Evolutionary conservation across 2,888 invertebrate species (phyloP), one percentile per base, ranked within the genome.

Genomic region (Acrobeloides nanus): DNA sequence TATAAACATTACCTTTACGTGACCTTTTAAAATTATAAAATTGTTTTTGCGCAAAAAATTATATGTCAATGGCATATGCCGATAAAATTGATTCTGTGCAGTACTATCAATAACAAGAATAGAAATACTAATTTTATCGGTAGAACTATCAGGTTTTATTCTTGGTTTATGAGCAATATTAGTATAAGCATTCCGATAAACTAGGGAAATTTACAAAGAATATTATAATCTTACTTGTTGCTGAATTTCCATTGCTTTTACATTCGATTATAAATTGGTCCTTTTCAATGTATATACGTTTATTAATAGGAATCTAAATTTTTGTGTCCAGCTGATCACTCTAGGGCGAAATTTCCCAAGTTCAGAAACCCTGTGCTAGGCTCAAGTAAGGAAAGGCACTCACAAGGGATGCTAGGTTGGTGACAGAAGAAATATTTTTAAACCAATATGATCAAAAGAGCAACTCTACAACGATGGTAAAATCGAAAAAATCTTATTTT

Each of bases 21-120:
- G 89, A 4, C 90, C 92, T 58, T 84, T 75, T 72, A 92, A 79
- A 72, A 87, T 87, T 41, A 86, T 80, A 31, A 84, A 83, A 12
- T 80, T 80, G 51, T 85, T 79, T 15, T 81, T 75, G 48, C 80
- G 77, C 41, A 87, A 76, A 59, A 79, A 81, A 2, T 78, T 73
- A 17, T 81, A 76, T 0, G 86, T 62, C 24, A 54, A 33, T 7
- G 67, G 65, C 59, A 66, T 53, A 48, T 68, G 68, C 34, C 68
- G 52, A 32, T 57, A 48, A 35, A 68, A 68, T 52, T 64, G 63
- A 25, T 56, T 61, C 17, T 59, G 45, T 1, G 66, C 51, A 7
- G 62, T 60, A 23, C 54, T 54, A 34, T 64, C 63, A 38, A 64
- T 40, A 18, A 49, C 46, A 15, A 56, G 37, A 3, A 56, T 38